Percentiles rank a stretch among this genome's conserved stretches.
Conservation (phyloP, 2,797 vertebrate genomes). For the Acanthis flammea region DNA sequence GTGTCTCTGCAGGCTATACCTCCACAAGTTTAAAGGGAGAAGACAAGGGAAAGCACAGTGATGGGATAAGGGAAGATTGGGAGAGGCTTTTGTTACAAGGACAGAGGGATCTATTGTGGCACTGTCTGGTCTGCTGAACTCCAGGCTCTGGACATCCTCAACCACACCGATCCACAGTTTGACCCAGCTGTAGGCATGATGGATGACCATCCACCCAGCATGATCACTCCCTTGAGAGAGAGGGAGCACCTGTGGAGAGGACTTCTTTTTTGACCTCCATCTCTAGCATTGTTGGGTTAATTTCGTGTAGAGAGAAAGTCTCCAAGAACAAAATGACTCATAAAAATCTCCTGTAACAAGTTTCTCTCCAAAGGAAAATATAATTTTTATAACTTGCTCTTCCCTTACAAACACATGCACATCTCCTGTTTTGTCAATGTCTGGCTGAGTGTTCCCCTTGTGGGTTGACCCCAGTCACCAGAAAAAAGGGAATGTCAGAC, state of each 20-base stretch:
- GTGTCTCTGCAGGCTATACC: background rate
- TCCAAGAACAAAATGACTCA: conserved; percentile 6
- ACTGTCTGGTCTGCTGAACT: background rate
- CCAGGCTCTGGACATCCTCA: conserved; percentile 20
- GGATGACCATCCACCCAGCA: background rate
- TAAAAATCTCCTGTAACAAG: background rate
- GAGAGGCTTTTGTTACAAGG: conserved; percentile 51
- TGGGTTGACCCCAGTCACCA: conserved; percentile 8
- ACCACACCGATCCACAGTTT: background rate
- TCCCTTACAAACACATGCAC: background rate
- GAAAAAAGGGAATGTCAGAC: conserved; percentile 44
- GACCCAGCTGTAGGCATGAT: background rate
- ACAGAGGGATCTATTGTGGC: background rate
- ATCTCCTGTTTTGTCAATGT: background rate
- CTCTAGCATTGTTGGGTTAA: background rate
- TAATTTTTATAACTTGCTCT: conserved; percentile 18
- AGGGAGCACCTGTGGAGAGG: background rate
- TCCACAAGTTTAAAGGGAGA: background rate
- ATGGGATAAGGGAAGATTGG: background rate
- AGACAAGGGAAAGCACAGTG: background rate
- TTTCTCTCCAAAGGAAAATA: background rate
- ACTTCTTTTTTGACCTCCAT: background rate
- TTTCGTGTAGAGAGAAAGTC: background rate
- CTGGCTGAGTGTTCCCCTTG: background rate
- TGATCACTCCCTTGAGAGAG: background rate